A percentile compares a stretch with the other conserved stretches of the same genome.
These are phyloP conservation scores for Mesitornis unicolor DNA, from an alignment of 2,113 vertebrate species.

Conservation along the genomic window DNA sequence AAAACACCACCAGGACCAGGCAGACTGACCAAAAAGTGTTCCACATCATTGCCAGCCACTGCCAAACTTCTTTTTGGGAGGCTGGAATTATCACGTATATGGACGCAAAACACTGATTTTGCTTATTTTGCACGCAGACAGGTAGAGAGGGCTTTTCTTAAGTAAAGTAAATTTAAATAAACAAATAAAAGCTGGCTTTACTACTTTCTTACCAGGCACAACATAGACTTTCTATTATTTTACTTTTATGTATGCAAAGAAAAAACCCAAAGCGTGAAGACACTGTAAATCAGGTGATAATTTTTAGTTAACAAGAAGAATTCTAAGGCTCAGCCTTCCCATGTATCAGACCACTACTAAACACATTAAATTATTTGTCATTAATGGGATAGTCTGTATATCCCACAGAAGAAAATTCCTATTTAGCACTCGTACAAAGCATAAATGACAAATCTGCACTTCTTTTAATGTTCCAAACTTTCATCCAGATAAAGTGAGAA, in stretches of 20 bases:
- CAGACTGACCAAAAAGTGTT: neutral
- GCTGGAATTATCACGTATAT: neutral
- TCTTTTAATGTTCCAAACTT: neutral
- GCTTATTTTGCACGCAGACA: neutral
- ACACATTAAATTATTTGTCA: neutral
- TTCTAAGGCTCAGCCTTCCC: neutral
- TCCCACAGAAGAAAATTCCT: neutral
- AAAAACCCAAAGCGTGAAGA: neutral
- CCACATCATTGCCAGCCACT: neutral
- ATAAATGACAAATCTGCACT: neutral
- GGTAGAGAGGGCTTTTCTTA: neutral
- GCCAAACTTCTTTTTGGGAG: neutral
- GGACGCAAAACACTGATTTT: neutral
- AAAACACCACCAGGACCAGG: neutral
- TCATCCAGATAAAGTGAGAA: neutral
- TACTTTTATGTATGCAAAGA: neutral
- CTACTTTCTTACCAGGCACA: neutral
- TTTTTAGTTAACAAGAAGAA: neutral
- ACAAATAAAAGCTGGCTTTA: neutral
- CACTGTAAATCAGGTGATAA: neutral
- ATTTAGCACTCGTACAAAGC: neutral
- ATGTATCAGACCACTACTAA: neutral
- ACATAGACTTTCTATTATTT: neutral
- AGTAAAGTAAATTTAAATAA: neutral
- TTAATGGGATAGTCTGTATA: neutral